Evolutionary conservation across 2,113 vertebrate species (phyloP).

Genomic region (Nibea coibor): DNA sequence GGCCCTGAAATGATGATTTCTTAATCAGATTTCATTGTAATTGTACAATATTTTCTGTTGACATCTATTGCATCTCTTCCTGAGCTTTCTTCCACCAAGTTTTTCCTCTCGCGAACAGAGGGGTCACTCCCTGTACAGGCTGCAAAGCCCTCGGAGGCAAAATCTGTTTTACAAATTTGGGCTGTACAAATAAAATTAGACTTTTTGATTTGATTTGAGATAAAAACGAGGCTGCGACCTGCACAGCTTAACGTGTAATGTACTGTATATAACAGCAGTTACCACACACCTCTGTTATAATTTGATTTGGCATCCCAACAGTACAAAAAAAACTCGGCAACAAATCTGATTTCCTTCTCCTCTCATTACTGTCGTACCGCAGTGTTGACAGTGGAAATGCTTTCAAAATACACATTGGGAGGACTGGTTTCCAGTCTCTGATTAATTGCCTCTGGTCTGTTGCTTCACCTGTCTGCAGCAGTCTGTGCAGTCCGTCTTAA

Average conservation of each 20-base stretch:
- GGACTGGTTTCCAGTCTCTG: constrained; percentile 4
- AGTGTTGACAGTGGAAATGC: not conserved
- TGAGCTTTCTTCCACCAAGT: no score
- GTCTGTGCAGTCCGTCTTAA: not conserved
- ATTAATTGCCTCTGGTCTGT: constrained; percentile 15
- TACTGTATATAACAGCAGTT: no score
- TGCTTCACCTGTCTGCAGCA: constrained; percentile 38
- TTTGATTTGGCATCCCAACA: not conserved
- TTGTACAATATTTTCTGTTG: no score
- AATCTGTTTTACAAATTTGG: no score
- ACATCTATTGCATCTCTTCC: no score
- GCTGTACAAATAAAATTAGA: no score
- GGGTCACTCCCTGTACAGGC: no score
- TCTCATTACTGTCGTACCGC: not conserved
- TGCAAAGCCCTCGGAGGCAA: no score
- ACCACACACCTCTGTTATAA: not conserved
- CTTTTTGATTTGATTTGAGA: not conserved
- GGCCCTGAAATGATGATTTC: no score
- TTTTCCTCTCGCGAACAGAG: no score
- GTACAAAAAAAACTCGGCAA: not conserved
- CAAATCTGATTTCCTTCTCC: constrained; percentile 5
- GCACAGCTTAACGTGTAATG: not conserved
- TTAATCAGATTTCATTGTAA: no score
- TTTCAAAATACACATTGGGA: not conserved
- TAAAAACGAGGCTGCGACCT: not conserved